Base-by-base conservation (phyloP, 2,797 vertebrate species). In the Cynodonichthys magdalenae region DNA sequence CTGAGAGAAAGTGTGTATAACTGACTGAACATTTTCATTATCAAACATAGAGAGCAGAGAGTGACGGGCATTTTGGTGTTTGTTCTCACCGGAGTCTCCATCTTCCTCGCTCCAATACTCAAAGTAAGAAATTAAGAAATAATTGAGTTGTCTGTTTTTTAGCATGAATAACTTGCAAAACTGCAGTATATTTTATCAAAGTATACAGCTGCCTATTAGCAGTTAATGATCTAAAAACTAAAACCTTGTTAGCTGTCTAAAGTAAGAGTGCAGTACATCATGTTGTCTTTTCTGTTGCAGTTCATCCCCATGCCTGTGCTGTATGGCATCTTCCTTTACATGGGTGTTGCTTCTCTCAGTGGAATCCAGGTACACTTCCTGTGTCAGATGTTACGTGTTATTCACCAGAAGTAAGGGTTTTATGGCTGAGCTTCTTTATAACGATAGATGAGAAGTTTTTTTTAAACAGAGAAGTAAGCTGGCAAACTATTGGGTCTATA, bases 101-200 rank as follows among this genome's bases (percentile, higher is more conserved):
- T 99, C 86, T 99, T 99, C 86, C 91, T 99, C 44, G 96, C 97
- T 66, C 97, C 97, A 0, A 27, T 99, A 50, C 92, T 99, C 5
- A 96, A 99, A 96, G 97, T 98, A 0, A 8, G 8, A 34, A 15
- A 58, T 41, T 11, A 58, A 31, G 1, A 8, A 65, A 3, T 19
- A 56, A n/a, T 6, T 49, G 31, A 31, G 31, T 11, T 36, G 9
- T 36, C 10, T 36, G 1, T 1, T 36, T 36, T 36, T 36, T 36
- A 36, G 34, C 10, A 11, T 36, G 34, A 36, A 36, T 36, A 36
- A 36, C 31, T 9, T 3, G 10, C 10, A 36, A 3, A 2, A 12
- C 6, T 7, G 15, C 36, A 14, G 11, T 34, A 28, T 31, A 10
- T n/a, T 18, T 53, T 19, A 18, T 18, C 19, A 19, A 39, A 54